These are phyloP conservation scores for Sarcophaga bullata DNA, from an alignment of 1,140 invertebrate genomes.

Conservation along the genomic window DNA sequence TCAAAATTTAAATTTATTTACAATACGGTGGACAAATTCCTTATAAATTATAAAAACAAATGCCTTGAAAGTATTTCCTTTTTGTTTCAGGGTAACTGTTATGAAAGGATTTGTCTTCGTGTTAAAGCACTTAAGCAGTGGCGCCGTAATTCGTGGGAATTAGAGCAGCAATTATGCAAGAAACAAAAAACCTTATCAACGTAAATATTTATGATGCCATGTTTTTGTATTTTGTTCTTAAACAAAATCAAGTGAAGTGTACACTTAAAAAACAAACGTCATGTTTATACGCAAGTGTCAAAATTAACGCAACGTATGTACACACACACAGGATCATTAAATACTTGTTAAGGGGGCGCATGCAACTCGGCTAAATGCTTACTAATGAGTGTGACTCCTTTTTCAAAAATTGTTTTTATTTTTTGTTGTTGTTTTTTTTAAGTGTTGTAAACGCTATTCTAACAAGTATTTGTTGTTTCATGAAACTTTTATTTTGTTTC, in stretches of 20 bases:
- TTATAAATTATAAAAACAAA: no score
- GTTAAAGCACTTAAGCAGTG: slow-evolving; percentile 27
- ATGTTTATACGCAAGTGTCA: slow-evolving; percentile 40
- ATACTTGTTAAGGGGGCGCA: slow-evolving; percentile 26
- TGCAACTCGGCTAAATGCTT: background rate
- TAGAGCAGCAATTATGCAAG: background rate
- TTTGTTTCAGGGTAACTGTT: background rate
- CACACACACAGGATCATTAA: slow-evolving; percentile 6
- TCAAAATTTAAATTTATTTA: no score
- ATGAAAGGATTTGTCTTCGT: background rate
- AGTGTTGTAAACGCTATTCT: background rate
- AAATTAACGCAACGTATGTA: slow-evolving; percentile 32
- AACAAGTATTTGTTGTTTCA: background rate
- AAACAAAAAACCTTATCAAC: no score
- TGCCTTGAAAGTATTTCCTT: no score
- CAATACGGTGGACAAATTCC: no score
- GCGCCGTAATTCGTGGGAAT: slow-evolving; percentile 39
- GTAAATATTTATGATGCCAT: slow-evolving; percentile 15
- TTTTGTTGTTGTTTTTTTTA: background rate
- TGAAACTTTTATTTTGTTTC: background rate
- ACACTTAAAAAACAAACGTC: slow-evolving; percentile 7
- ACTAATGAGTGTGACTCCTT: slow-evolving; percentile 8
- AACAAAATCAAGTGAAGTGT: background rate
- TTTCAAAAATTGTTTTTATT: slow-evolving; percentile 1
- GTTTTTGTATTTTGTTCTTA: background rate